Conservation (phyloP, 2,888 invertebrate species). For the Ephialtes manifestator region DNA sequence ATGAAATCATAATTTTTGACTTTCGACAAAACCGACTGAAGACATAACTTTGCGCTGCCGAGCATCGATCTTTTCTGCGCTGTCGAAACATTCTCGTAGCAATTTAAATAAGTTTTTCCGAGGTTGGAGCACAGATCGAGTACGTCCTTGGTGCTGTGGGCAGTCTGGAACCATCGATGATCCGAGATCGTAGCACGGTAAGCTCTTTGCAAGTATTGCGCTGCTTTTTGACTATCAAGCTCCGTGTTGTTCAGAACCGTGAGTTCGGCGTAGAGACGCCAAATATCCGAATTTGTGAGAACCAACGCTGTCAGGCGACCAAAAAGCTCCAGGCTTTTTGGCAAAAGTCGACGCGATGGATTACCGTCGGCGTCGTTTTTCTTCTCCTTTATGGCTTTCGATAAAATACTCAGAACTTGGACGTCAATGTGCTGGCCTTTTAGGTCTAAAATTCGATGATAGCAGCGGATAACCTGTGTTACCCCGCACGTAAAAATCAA, state of each 20-base stretch:
- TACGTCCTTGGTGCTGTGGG: constrained; percentile 88
- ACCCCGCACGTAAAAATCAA: neutral
- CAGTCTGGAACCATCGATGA: constrained; percentile 89
- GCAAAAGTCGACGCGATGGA: constrained; percentile 78
- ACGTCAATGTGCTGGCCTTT: constrained; percentile 92
- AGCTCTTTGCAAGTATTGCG: constrained; percentile 92
- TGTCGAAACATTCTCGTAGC: constrained; percentile 86
- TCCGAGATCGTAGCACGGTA: constrained; percentile 91
- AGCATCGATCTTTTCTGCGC: constrained; percentile 84
- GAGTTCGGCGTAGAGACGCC: constrained; percentile 93
- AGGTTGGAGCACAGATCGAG: constrained; percentile 88
- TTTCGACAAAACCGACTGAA: constrained; percentile 84
- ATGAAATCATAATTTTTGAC: constrained; percentile 85
- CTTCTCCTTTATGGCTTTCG: constrained; percentile 90
- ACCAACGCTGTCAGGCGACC: constrained; percentile 91
- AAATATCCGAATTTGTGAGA: constrained; percentile 91
- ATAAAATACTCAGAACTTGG: constrained; percentile 91
- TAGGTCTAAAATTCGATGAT: constrained; percentile 95
- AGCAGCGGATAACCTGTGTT: constrained; percentile 90
- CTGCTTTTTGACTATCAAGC: constrained; percentile 85
- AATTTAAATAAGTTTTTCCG: constrained; percentile 88
- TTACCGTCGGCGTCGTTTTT: constrained; percentile 88
- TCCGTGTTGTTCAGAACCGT: constrained; percentile 86
- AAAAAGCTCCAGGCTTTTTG: constrained; percentile 89
- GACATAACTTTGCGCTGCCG: constrained; percentile 81